A percentile compares a stretch with the other conserved stretches of the same genome.
Evolutionary conservation across 2,113 vertebrate genomes (phyloP).

Genomic region (Psilopogon haemacephalus): DNA sequence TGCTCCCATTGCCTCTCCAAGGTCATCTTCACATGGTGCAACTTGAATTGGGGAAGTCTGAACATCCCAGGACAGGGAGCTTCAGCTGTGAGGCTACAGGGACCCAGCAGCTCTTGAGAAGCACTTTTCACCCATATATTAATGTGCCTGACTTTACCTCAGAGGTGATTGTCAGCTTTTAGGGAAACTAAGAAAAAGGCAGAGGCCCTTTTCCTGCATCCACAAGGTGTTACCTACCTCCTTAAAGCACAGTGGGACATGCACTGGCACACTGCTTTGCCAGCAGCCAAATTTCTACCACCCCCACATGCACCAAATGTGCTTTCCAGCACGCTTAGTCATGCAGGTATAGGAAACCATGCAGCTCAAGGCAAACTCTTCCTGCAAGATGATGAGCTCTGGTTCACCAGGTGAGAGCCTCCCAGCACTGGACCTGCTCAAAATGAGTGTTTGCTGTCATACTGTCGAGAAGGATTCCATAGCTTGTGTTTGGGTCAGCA

Average conservation of each 20-base stretch:
- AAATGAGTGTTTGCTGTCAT: background rate
- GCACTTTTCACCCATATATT: accelerated
- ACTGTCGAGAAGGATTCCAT: constrained; percentile 6
- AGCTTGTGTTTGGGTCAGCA: background rate
- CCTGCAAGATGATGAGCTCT: accelerated
- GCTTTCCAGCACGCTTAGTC: background rate
- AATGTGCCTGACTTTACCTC: background rate
- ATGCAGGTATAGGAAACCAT: background rate
- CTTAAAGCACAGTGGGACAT: accelerated
- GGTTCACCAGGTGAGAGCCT: background rate
- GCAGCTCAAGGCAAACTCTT: background rate
- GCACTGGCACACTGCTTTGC: background rate
- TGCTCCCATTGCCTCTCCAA: background rate
- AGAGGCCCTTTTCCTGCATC: background rate
- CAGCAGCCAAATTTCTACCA: background rate
- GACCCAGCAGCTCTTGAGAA: background rate
- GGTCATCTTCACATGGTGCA: accelerated
- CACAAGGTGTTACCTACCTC: background rate
- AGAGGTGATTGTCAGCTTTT: background rate
- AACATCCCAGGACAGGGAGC: background rate
- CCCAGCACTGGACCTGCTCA: background rate
- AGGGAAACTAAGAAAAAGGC: background rate
- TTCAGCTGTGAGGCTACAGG: background rate
- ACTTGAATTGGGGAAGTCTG: background rate
- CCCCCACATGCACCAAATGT: background rate